Evolutionary conservation across 2,888 invertebrate species (phyloP).

Genomic region (Cepaea hortensis): DNA sequence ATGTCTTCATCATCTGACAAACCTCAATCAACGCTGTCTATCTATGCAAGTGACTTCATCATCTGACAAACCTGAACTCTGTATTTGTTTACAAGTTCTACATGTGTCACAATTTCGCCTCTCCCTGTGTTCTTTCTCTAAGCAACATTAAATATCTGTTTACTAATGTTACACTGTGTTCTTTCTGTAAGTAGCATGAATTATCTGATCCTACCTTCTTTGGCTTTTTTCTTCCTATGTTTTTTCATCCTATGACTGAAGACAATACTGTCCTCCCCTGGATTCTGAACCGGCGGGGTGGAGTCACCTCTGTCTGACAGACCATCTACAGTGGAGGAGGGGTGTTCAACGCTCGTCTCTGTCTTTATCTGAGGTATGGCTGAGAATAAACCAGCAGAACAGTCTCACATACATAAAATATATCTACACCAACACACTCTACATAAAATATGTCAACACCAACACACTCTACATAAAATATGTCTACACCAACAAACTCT

Average conservation of each 20-base stretch:
- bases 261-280: conserved; percentile 59
- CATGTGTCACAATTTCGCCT: too few relatives aligned
- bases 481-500: too few relatives aligned
- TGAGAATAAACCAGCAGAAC: background rate
- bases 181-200: too few relatives aligned
- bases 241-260: conserved; percentile 61
- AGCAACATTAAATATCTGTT: too few relatives aligned
- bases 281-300: background rate
- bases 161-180: too few relatives aligned
- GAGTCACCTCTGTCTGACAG: background rate
- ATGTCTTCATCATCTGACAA: background rate
- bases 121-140: too few relatives aligned
- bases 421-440: too few relatives aligned
- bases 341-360: background rate
- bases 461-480: too few relatives aligned
- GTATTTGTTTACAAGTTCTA: background rate
- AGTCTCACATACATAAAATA: background rate
- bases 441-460: too few relatives aligned
- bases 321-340: background rate
- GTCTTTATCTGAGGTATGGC: background rate
- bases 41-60: background rate
- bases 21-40: background rate
- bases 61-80: background rate
- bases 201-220: conserved; percentile 56
- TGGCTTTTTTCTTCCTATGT: conserved; percentile 65